Percentiles rank a stretch among this genome's conserved stretches.
phyloP scores from a whole-genome alignment of 2,888 invertebrate genomes.

The Lymantria monacha region DNA sequence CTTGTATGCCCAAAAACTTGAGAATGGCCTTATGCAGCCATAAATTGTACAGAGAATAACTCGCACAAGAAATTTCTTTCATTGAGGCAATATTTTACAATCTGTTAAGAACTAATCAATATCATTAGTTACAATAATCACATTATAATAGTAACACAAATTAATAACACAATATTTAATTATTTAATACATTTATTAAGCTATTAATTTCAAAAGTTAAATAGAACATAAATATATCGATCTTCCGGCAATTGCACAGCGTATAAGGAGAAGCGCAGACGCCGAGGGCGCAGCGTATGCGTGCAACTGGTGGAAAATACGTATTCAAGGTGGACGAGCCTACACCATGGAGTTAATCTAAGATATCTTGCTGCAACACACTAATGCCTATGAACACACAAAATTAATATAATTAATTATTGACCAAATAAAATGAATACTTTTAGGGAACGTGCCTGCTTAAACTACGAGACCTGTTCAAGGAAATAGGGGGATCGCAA shows the following conservation, averaged over 20 bases:
- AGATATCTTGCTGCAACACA: conserved; percentile 36
- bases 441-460: too few species aligned
- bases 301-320: conserved; percentile 80
- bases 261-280: conserved; percentile 18
- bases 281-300: conserved; percentile 35
- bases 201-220: conserved; percentile 49
- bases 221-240: conserved; percentile 35
- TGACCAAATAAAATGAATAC: too few species aligned
- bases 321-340: conserved; percentile 63
- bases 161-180: not conserved
- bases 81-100: too few species aligned
- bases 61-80: too few species aligned
- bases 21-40: too few species aligned
- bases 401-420: conserved; percentile 24
- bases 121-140: too few species aligned
- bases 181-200: conserved; percentile 42
- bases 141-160: not conserved
- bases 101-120: too few species aligned
- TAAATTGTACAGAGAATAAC: too few species aligned
- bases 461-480: too few species aligned
- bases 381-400: conserved; percentile 60
- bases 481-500: too few species aligned
- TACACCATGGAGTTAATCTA: conserved; percentile 65
- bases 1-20: too few species aligned
- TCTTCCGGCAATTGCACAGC: conserved; percentile 79